phyloP scores from a whole-genome alignment of 1,140 invertebrate genomes.

The Drosophila quadrilineata region DNA sequence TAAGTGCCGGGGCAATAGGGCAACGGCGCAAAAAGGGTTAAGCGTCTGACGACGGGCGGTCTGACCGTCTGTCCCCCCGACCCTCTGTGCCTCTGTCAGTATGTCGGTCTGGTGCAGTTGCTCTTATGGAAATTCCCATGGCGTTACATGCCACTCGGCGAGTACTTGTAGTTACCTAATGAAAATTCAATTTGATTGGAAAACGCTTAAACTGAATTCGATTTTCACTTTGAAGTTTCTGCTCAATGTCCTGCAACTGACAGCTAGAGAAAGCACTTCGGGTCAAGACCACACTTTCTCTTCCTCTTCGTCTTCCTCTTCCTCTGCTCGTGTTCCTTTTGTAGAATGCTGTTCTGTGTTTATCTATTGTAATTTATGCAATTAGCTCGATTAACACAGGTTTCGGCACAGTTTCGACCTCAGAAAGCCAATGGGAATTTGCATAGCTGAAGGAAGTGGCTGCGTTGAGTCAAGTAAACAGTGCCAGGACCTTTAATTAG shows the following conservation, averaged over 20 bases:
- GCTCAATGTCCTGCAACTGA: conserved; percentile 40
- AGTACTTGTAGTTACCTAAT: conserved; percentile 50
- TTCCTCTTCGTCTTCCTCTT: too few species aligned
- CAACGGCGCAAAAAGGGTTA: conserved; percentile 51
- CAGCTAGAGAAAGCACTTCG: conserved; percentile 6
- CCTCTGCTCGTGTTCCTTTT: background rate
- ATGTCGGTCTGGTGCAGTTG: too few species aligned
- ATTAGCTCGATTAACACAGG: conserved; percentile 75
- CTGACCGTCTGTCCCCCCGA: background rate
- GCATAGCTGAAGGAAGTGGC: conserved; percentile 14
- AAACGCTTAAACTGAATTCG: conserved; percentile 64
- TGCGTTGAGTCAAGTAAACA: too few species aligned
- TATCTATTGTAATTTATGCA: conserved; percentile 73
- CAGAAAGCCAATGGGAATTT: conserved; percentile 43
- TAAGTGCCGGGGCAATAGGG: conserved; percentile 55
- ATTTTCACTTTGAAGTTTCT: conserved; percentile 67
- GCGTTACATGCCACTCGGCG: background rate
- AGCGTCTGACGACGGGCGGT: background rate
- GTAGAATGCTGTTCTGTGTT: too few species aligned
- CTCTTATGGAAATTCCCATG: conserved; percentile 51
- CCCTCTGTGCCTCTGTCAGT: too few species aligned
- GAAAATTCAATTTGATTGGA: conserved; percentile 69
- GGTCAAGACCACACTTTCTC: too few species aligned
- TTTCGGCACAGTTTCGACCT: conserved; percentile 27
- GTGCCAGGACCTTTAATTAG: conserved; percentile 10